These are phyloP conservation scores for Phrynosoma platyrhinos DNA, from an alignment of 2,113 vertebrate species.

Conservation along the genomic window DNA sequence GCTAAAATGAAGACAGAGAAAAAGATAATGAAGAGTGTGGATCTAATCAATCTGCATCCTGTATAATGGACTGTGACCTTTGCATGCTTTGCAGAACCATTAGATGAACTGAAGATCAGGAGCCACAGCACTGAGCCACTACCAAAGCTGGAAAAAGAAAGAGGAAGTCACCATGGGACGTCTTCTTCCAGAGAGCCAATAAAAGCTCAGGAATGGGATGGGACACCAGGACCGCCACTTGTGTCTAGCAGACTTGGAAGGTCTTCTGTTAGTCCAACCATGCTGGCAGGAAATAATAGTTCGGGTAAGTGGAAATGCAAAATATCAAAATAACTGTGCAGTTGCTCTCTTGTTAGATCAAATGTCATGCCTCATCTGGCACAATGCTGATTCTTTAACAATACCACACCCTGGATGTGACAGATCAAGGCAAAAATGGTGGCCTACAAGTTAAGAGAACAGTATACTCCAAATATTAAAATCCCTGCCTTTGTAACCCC, in stretches of 20 bases:
- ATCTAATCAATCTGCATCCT: slow-evolving; percentile 17
- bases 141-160: slow-evolving; percentile 87
- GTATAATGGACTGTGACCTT: neutral
- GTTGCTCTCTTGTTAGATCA: neutral
- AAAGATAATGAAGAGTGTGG: neutral
- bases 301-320: slow-evolving; percentile 77
- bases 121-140: slow-evolving; percentile 88
- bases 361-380: neutral
- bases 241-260: slow-evolving; percentile 87
- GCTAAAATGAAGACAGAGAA: neutral
- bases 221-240: slow-evolving; percentile 83
- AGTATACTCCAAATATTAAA: neutral
- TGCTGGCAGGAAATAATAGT: slow-evolving; percentile 84
- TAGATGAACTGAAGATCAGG: slow-evolving; percentile 88
- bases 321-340: neutral
- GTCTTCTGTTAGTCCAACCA: slow-evolving; percentile 93
- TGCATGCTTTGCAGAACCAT: slow-evolving; percentile 73
- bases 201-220: slow-evolving; percentile 95
- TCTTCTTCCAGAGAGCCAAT: slow-evolving; percentile 83
- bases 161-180: slow-evolving; percentile 78
- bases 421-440: neutral
- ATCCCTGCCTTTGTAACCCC: neutral
- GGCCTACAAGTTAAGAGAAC: too few species aligned
- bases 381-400: neutral
- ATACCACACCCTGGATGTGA: neutral